Evolutionary conservation across 2,113 vertebrate genomes (phyloP).

Genomic region (Sebastes schlegelii): DNA sequence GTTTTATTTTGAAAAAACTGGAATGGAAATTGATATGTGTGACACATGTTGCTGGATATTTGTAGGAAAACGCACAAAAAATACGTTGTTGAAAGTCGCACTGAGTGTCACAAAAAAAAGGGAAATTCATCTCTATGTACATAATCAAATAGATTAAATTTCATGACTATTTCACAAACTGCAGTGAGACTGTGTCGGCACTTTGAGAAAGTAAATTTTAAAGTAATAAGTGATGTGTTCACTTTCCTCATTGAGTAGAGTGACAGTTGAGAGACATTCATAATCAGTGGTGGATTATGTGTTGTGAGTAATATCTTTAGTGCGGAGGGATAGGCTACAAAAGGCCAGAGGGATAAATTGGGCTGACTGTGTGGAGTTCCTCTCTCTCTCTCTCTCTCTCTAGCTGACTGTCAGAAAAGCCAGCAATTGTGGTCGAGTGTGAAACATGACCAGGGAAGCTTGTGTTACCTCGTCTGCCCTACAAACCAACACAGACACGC

Average conservation of each 20-base stretch:
- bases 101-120: too few relatives aligned
- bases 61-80: too few relatives aligned
- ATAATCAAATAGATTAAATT: too few relatives aligned
- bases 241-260: neutral
- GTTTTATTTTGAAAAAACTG: too few relatives aligned
- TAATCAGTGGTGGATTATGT: neutral
- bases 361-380: neutral
- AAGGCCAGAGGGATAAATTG: neutral
- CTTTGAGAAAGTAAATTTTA: neutral
- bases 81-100: too few relatives aligned
- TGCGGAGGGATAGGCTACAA: neutral
- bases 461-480: conserved; percentile 50
- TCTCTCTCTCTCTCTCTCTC: neutral
- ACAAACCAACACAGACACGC: conserved; percentile 24
- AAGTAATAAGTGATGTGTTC: neutral
- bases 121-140: too few relatives aligned
- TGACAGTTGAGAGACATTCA: neutral
- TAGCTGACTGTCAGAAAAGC: neutral
- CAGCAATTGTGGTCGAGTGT: conserved; percentile 4
- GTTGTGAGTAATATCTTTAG: neutral
- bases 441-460: conserved; percentile 44
- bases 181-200: neutral
- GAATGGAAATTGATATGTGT: too few relatives aligned
- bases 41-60: too few relatives aligned
- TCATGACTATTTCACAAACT: too few relatives aligned